Base-by-base conservation (phyloP, 1,140 invertebrate genomes). In the Drosophila bocqueti region DNA sequence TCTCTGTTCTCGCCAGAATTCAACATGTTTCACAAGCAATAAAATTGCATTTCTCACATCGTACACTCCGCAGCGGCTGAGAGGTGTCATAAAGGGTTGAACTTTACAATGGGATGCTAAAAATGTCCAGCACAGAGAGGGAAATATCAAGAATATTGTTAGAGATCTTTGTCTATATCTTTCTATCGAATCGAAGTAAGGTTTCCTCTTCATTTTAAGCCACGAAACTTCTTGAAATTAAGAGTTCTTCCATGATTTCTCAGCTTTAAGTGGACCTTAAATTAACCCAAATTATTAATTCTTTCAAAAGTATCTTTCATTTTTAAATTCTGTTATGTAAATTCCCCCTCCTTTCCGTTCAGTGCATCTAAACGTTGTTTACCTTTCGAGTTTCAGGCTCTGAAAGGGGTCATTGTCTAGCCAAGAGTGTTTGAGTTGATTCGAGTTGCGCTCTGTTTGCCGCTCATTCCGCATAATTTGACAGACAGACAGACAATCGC, bases 31-130 rank as follows among this genome's bases (percentile, higher is more conserved):
- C 83, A 89, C 85, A 89, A 90, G 85, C 81, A 85, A 90, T 90
- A 83, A 90, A 89, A 89, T 89, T 90, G 85, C 85, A 90, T 90
- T 90, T 89, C 83, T 84, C 85, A 89, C 84, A 89, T 83, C 74
- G 73, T 89, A 79, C 81, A 29, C 13, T 50, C 26, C 0, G 26
- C 26, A 2, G 26, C 24, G 52, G 49, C 31, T 29, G 59, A 45
- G 61, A 75, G 75, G 71, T 63, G 83, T 86, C 83, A 74, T 86
- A 89, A 86, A 86, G 63, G 42, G 45, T 55, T 55, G 50, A 60
- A 79, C 76, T 74, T 89, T 82, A 89, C 84, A 89, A 79, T 72
- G 60, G 54, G 62, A 69, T 78, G 85, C 79, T 90, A 90, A 90
- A 90, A 90, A 66, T 71, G 34, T 38, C 54, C 54, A 36, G 52